Conservation (phyloP, 2,797 vertebrate species). For the Gadopsis bispinosus region DNA sequence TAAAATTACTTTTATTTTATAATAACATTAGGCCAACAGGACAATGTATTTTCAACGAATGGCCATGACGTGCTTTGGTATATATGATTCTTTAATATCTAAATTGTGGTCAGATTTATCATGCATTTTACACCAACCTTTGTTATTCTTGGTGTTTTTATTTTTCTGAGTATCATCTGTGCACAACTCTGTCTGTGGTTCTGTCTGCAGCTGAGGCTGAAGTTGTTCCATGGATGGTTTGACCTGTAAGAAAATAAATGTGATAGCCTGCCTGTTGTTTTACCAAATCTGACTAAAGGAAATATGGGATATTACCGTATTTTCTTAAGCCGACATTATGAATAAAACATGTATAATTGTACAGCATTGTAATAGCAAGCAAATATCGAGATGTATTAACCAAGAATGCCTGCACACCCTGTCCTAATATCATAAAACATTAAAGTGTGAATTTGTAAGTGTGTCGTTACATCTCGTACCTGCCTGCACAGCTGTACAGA, state of each 20-base stretch:
- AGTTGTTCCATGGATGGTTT: constrained; percentile 90
- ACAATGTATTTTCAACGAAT: background rate
- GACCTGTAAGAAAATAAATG: constrained; percentile 85
- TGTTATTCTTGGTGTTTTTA: constrained; percentile 61
- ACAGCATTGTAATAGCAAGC: constrained; percentile 60
- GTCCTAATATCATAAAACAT: constrained; percentile 76
- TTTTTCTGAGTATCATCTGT: constrained; percentile 83
- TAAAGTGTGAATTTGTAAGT: constrained; percentile 71
- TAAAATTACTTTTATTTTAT: constrained; percentile 1
- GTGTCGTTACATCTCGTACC: constrained; percentile 71
- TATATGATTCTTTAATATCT: background rate
- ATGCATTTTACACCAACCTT: constrained; percentile 86
- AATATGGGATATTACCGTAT: constrained; percentile 47
- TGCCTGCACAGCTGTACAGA: constrained; percentile 62
- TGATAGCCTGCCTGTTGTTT: constrained; percentile 31
- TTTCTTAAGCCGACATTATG: constrained; percentile 69
- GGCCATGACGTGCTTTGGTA: background rate
- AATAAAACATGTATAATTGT: constrained; percentile 77
- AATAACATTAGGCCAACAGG: background rate
- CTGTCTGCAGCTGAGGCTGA: constrained; percentile 78
- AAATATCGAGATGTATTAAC: constrained; percentile 69
- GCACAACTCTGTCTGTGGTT: constrained; percentile 70
- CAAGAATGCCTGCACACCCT: constrained; percentile 48
- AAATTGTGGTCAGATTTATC: constrained; percentile 20
- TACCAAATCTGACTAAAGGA: constrained; percentile 38